phyloP scores from a whole-genome alignment of 1,140 invertebrate species.

The Hesperophylax magnus region DNA sequence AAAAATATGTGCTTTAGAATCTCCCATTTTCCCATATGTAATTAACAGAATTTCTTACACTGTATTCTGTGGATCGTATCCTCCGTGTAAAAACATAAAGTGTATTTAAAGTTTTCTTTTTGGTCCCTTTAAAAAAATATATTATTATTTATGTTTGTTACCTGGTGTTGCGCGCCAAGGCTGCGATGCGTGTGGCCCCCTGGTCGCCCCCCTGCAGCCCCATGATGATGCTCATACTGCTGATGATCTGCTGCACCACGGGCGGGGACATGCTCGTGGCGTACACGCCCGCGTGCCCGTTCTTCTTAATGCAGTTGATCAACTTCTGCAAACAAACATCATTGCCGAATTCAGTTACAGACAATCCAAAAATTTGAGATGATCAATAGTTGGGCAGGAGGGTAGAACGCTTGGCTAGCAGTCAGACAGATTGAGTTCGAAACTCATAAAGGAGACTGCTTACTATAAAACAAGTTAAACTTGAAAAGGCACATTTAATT shows the following conservation, averaged over 20 bases:
- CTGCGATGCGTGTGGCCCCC: conserved; percentile 81
- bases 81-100: too few species aligned
- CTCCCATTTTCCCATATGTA: too few species aligned
- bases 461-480: not conserved
- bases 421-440: too few species aligned
- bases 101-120: too few species aligned
- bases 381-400: too few species aligned
- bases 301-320: conserved; percentile 83
- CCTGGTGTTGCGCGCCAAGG: conserved; percentile 86
- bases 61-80: too few species aligned
- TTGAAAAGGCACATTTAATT: too few species aligned
- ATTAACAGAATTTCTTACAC: too few species aligned
- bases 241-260: conserved; percentile 92
- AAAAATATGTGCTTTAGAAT: too few species aligned
- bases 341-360: conserved; percentile 50
- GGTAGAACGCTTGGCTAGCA: too few species aligned
- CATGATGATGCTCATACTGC: conserved; percentile 91
- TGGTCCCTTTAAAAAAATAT: too few species aligned
- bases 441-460: not conserved
- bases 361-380: too few species aligned
- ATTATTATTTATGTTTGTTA: not conserved
- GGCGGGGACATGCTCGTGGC: conserved; percentile 92
- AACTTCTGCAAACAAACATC: conserved; percentile 73
- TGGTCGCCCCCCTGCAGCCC: conserved; percentile 85
- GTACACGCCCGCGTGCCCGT: conserved; percentile 91